Evolutionary conservation across 2,113 vertebrate genomes (phyloP), one percentile per base, ranked within the genome.

Genomic region (Rhadina sibilatrix): DNA sequence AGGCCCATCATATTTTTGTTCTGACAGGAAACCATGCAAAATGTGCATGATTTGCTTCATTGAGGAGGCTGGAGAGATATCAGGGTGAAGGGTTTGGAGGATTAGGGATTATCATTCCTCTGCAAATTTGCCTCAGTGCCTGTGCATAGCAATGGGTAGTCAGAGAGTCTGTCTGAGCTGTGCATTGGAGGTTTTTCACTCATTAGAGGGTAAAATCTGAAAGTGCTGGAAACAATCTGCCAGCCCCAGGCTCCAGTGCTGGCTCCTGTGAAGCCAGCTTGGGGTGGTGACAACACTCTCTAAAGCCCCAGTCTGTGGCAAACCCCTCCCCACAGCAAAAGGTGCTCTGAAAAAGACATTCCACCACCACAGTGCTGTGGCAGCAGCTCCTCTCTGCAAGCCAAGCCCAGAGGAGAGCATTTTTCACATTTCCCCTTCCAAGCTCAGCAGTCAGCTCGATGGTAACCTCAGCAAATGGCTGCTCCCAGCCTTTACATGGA

Each of bases 131-230:
- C 8, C 3, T 35, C 57, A 27, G 31, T 72, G 40, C 23, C n/a
- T 0, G 0, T 24, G 21, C 11, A 31, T 1, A 40, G 7, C 31
- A 52, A 12, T 60, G 40, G 44, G 12, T 35, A 60, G 15, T 22
- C 47, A 71, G 52, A 21, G 42, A 30, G 5, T 23, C 40, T 40
- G 11, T 28, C 54, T 68, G 31, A 49, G 40, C 22, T 74, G 12
- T 3, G 2, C 4, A 5, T 49, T 30, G 13, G 37, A 47, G 37
- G 37, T 15, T 57, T 49, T 24, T 24, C 23, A 68, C 49, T 70
- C 12, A 9, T 8, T 12, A 30, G 18, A 16, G 35, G 64, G 17
- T 19, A 60, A 79, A 52, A 56, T 22, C 46, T 42, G 25, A 44
- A 65, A 46, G 33, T 17, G 5, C 20, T 84, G 72, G 54, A 30